phyloP scores from a whole-genome alignment of 2,797 vertebrate species.

The Allobates femoralis region DNA sequence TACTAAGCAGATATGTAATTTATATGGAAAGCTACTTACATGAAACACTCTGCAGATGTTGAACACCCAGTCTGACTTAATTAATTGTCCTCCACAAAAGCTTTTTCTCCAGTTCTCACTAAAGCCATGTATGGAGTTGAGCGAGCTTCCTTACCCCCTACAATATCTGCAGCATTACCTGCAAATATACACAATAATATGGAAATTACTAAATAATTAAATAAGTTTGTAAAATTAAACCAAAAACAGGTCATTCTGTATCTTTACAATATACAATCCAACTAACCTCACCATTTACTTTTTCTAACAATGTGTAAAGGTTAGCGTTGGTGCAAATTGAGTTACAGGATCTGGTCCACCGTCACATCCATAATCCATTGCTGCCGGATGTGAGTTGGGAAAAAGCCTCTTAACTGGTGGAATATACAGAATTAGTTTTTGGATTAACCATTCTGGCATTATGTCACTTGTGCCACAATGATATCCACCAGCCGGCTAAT shows the following conservation, averaged over 20 bases:
- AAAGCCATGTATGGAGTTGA: conserved; percentile 77
- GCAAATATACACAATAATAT: background rate
- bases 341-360: too few relatives aligned
- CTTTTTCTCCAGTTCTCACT: fast-evolving
- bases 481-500: too few relatives aligned
- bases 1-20: background rate
- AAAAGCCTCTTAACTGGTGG: too few relatives aligned
- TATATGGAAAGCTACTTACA: conserved; percentile 64
- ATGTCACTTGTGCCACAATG: too few relatives aligned
- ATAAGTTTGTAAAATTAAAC: background rate
- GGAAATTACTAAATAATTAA: background rate
- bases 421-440: too few relatives aligned
- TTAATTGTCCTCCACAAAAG: conserved; percentile 72
- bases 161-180: conserved; percentile 70
- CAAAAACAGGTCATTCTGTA: background rate
- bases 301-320: background rate
- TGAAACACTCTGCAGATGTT: conserved; percentile 69
- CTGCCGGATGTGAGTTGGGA: too few relatives aligned
- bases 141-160: conserved; percentile 74
- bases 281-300: background rate
- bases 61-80: conserved; percentile 69
- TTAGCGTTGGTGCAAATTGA: too few relatives aligned
- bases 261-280: background rate
- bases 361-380: too few relatives aligned
- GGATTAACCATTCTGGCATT: too few relatives aligned